Base-by-base conservation (phyloP, 2,888 invertebrate species). In the Sminthurides aquaticus region DNA sequence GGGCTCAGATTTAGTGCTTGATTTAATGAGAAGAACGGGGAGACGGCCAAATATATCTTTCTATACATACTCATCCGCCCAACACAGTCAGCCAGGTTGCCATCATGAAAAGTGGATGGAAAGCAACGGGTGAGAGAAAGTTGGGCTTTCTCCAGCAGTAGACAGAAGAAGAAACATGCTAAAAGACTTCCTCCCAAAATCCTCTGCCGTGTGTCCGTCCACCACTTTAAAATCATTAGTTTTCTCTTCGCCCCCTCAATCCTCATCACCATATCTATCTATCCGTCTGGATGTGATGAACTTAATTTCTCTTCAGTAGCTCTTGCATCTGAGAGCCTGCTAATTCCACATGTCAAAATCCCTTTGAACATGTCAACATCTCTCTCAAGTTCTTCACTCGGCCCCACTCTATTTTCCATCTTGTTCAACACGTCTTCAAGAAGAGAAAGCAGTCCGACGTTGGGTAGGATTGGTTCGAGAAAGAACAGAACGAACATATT, bases 1-100 rank as follows among this genome's bases (percentile, higher is more conserved):
- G 52, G 52, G 25, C 26, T 56, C 15, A 56, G 25, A 25, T 15
- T 15, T 56, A 56, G 26, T 56, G 56, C 22, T 25, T 56, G 56
- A 25, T 26, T 56, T 25, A 56, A n/a, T 56, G 26, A 22, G 25
- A 5, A 25, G 25, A 56, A 15, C 15, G 18, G 26, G 15, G 26
- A 15, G 56, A 8, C 11, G 22, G 25, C 20, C 24, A 8, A 26
- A 18, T 24, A 25, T 24, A 26, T 34, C 43, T 11, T 34, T 5
- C 5, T 34, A 34, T n/a, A 34, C 15, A 15, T 34, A 15, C 43
- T 34, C 43, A n/a, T n/a, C n/a, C n/a, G n/a, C n/a, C n/a, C n/a
- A n/a, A n/a, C n/a, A n/a, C n/a, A n/a, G 43, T 34, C 43, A 15
- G 5, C 43, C 15, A 34, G 8, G 8, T 34, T 34, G 43, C 8